Base-by-base conservation (phyloP, 2,113 vertebrate genomes). In the Clupea harengus region DNA sequence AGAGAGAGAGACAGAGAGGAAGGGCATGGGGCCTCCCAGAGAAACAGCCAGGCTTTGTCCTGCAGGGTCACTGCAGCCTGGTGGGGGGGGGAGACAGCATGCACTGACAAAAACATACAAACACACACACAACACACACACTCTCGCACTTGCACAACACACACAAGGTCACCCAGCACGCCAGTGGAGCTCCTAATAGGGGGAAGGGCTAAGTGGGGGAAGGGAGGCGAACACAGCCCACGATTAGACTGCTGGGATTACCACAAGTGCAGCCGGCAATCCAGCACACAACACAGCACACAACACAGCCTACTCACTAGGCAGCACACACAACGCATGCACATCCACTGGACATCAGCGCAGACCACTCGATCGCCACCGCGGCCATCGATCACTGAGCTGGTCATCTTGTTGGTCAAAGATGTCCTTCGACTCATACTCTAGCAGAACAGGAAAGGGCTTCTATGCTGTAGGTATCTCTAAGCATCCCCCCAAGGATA, bases 21-120 rank as follows among this genome's bases (percentile, higher is more conserved):
- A 86, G 87, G 84, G 6, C 22, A 45, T 46, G 86, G 52, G 4
- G 3, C 88, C 86, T 91, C 83, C 89, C 90, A 87, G 15, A 54
- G 87, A 64, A 90, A 92, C 88, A 81, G 85, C 86, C 88, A 88
- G 80, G 81, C 86, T 90, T 93, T 93, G 89, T 91, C 89, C 85
- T 46, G 25, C 44, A 25, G 87, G 91, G 86, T 92, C 90, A 86
- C 60, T 25, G 60, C 60, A n/a, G 60, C 60, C 8, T 64, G 60
- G 60, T 64, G 25, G 67, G 25, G 28, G 25, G 67, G 28, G 28
- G 25, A 75, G 25, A 17, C 52, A 57, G 52, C 52, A 57, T 75
- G 25, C 67, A 75, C n/a, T 11, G 25, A 78, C 28, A 39, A 32
- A 39, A 39, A 39, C 28, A 78, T 39, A 78, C 72, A 32, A 78